Conservation (phyloP, 2,888 invertebrate genomes). For the Timema cristinae region DNA sequence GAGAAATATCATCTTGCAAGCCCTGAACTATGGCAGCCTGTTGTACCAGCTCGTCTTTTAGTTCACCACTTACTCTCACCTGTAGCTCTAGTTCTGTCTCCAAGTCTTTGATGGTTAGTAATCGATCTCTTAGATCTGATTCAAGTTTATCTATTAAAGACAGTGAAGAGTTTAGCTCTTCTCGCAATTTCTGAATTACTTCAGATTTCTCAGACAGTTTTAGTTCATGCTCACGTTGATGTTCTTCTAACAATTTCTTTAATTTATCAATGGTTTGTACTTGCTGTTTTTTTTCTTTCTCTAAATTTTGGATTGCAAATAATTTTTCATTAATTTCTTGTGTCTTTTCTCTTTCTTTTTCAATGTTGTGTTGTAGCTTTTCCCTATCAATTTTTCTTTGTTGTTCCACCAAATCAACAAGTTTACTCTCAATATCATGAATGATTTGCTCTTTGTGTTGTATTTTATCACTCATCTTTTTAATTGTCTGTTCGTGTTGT, state of each 20-base stretch:
- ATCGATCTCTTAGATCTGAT: background rate
- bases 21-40: conserved; percentile 6
- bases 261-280: background rate
- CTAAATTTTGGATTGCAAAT: no score
- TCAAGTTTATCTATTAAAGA: background rate
- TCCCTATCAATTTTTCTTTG: no score
- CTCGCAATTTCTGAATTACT: background rate
- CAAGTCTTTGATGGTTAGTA: conserved; percentile 1
- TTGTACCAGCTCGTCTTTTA: conserved; percentile 7
- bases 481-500: no score
- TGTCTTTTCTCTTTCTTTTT: no score
- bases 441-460: no score
- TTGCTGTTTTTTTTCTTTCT: background rate
- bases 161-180: background rate
- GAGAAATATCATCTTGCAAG: background rate
- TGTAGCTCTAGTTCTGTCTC: background rate
- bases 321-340: no score
- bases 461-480: no score
- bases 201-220: background rate
- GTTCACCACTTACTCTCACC: background rate
- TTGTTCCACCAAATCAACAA: no score
- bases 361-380: no score
- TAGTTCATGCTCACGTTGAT: conserved; percentile 2
- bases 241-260: background rate
- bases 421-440: no score